phyloP scores from a whole-genome alignment of 2,888 invertebrate genomes.

The Lepidochitona cinerea region DNA sequence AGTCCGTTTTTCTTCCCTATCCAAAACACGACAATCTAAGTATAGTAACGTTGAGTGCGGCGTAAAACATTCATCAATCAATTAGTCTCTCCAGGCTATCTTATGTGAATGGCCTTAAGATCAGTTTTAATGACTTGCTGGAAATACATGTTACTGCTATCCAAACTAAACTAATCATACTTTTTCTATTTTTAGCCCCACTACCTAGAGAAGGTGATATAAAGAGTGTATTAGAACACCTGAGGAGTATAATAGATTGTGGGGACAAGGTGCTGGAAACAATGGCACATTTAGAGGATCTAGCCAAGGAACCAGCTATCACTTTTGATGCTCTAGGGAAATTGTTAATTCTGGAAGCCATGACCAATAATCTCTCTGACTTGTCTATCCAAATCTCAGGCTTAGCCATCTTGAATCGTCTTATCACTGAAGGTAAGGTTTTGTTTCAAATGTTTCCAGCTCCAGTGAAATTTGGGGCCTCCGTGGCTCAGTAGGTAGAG shows the following conservation, averaged over 20 bases:
- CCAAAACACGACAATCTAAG: no score
- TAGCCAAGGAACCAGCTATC: slow-evolving; percentile 42
- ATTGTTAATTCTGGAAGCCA: slow-evolving; percentile 57
- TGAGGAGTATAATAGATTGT: slow-evolving; percentile 54
- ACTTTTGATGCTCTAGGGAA: slow-evolving; percentile 49
- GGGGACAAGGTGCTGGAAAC: slow-evolving; percentile 57
- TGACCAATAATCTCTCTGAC: slow-evolving; percentile 59
- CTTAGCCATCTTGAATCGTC: slow-evolving; percentile 53
- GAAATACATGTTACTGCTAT: no score
- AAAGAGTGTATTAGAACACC: slow-evolving; percentile 51
- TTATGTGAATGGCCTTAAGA: no score
- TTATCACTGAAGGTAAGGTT: slow-evolving; percentile 52
- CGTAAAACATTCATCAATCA: no score
- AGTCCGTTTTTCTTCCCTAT: no score
- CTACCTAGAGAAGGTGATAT: slow-evolving; percentile 53
- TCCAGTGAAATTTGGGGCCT: not conserved
- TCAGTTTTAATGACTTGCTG: no score
- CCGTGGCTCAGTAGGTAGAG: no score
- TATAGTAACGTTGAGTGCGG: no score
- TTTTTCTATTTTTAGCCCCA: slow-evolving; percentile 30
- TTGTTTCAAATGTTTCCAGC: not conserved
- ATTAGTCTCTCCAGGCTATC: no score
- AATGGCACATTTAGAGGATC: slow-evolving; percentile 50
- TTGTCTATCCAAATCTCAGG: slow-evolving; percentile 55
- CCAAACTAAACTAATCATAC: not conserved